These are phyloP conservation scores for Prinia subflava DNA, from an alignment of 2,113 vertebrate species.

Conservation along the genomic window DNA sequence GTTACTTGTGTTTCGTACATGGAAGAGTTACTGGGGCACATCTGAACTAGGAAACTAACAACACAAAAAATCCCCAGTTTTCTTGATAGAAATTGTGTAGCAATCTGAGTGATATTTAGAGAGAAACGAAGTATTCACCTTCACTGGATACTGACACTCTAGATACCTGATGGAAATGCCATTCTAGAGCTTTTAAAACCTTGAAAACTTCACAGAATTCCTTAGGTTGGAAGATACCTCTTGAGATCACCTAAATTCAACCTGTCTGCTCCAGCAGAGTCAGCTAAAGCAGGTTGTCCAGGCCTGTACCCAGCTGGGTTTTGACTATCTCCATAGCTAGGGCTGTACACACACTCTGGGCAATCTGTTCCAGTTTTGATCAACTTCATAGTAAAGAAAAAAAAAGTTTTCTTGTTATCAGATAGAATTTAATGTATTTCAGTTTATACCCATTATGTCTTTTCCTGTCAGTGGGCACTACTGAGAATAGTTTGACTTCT, in stretches of 20 bases:
- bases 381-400: background rate
- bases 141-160: background rate
- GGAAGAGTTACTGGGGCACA: background rate
- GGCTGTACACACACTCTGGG: background rate
- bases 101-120: background rate
- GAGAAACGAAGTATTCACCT: background rate
- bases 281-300: background rate
- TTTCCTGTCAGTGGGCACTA: background rate
- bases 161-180: background rate
- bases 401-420: background rate
- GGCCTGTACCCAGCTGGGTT: background rate
- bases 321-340: background rate
- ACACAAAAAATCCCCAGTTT: background rate
- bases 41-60: background rate
- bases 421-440: background rate
- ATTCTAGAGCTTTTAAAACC: background rate
- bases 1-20: background rate
- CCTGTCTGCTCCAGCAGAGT: background rate
- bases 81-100: background rate
- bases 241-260: background rate
- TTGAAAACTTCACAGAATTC: background rate
- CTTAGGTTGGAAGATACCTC: background rate
- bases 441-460: background rate
- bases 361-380: background rate
- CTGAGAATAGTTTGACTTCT: background rate